Evolutionary conservation across 1,140 invertebrate genomes (phyloP).

Genomic region (Heliconius nattereri): DNA sequence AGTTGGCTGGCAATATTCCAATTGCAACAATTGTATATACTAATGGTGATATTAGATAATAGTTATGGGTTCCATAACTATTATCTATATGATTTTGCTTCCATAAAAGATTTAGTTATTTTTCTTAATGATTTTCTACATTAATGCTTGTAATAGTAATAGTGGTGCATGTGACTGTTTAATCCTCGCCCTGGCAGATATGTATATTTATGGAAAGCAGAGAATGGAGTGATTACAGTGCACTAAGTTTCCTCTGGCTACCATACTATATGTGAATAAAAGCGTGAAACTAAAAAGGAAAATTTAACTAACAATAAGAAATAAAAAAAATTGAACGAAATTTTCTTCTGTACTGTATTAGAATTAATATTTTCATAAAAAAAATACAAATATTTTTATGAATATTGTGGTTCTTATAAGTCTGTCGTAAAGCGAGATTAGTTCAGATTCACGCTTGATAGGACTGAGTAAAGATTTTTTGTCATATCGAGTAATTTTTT

Average conservation of each 20-base stretch:
- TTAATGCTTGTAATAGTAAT: too few species aligned
- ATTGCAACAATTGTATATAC: neutral
- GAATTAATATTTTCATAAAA: neutral
- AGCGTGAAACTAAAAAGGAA: too few species aligned
- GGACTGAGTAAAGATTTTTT: neutral
- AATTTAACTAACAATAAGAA: too few species aligned
- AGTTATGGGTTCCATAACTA: neutral
- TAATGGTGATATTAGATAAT: neutral
- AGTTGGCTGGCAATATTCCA: constrained; percentile 9
- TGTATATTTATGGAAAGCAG: too few species aligned
- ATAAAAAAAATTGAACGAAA: too few species aligned
- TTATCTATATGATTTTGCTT: neutral
- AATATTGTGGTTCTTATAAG: neutral
- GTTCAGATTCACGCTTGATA: neutral
- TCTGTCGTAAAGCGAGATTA: constrained; percentile 31
- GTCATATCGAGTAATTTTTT: neutral
- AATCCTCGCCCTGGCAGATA: too few species aligned
- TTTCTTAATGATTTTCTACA: too few species aligned
- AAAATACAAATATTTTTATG: neutral
- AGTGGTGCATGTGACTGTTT: too few species aligned
- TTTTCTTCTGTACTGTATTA: neutral
- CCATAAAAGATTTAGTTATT: too few species aligned
- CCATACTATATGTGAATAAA: too few species aligned
- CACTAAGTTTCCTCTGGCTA: too few species aligned
- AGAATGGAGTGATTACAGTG: too few species aligned